These are phyloP conservation scores for Argyresthia goedartella DNA, from an alignment of 2,888 invertebrate genomes.

Conservation along the genomic window DNA sequence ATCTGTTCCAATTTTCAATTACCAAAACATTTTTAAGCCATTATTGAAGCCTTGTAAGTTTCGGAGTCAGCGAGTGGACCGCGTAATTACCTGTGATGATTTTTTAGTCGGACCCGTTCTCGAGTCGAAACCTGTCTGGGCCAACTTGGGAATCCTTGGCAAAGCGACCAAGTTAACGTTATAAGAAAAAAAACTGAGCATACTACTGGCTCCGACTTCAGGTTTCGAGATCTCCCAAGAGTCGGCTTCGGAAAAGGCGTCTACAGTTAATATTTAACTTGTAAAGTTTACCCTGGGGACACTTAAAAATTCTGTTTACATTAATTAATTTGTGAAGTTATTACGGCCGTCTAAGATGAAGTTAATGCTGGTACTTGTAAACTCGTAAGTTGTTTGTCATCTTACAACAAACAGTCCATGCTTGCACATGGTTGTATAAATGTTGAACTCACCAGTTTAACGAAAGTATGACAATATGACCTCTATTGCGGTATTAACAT, in stretches of 20 bases:
- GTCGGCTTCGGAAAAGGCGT: constrained; percentile 19
- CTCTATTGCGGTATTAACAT: no score
- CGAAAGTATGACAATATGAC: no score
- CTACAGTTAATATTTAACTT: constrained; percentile 25
- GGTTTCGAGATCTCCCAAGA: neutral
- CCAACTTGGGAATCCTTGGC: constrained; percentile 5
- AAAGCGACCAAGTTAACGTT: neutral
- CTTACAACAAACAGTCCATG: no score
- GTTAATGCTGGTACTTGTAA: no score
- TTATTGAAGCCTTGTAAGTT: constrained; percentile 32
- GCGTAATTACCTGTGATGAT: constrained; percentile 57
- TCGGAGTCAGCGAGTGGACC: constrained; percentile 46
- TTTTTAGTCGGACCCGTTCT: constrained; percentile 55
- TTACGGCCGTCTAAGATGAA: no score
- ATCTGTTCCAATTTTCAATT: constrained; percentile 22
- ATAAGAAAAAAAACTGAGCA: constrained; percentile 37
- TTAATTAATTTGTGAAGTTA: no score
- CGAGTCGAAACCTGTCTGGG: constrained; percentile 58
- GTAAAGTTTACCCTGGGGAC: constrained; percentile 19
- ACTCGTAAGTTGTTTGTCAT: no score
- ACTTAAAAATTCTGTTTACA: constrained; percentile 16
- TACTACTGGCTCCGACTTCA: constrained; percentile 31
- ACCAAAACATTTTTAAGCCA: constrained; percentile 26
- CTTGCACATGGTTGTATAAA: no score
- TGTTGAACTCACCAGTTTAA: no score